Percentiles rank a stretch among this genome's conserved stretches.
phyloP scores from a whole-genome alignment of 2,113 vertebrate species.

The Centropus bengalensis region DNA sequence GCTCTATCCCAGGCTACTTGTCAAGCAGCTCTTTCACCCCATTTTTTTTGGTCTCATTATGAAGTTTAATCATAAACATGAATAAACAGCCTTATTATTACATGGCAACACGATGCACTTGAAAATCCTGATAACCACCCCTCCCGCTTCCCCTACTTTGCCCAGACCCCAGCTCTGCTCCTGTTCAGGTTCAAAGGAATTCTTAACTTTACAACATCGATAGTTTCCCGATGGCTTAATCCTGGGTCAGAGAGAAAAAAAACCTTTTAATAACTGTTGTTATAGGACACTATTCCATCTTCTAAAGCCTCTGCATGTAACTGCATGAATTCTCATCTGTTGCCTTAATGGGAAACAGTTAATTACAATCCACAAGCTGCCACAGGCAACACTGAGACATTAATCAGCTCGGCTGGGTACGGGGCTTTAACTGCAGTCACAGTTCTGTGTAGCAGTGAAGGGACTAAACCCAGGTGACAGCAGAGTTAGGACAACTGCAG shows the following conservation, averaged over 20 bases:
- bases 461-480: background rate
- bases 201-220: background rate
- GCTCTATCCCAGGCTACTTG: background rate
- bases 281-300: background rate
- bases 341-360: slow-evolving; percentile 30
- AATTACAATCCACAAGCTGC: slow-evolving; percentile 27
- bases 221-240: background rate
- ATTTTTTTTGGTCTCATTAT: no score
- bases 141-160: background rate
- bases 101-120: background rate
- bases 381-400: background rate
- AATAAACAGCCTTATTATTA: background rate
- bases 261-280: background rate
- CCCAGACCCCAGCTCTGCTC: background rate
- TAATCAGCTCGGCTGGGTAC: background rate
- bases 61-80: background rate
- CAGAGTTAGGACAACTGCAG: background rate
- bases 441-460: rapidly evolving
- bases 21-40: background rate
- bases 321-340: slow-evolving; percentile 14
- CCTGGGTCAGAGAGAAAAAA: background rate
- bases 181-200: background rate
- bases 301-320: slow-evolving; percentile 10
- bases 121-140: background rate
- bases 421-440: background rate